These are phyloP conservation scores for Adelphocoris suturalis DNA, from an alignment of 2,888 invertebrate genomes.

Conservation along the genomic window DNA sequence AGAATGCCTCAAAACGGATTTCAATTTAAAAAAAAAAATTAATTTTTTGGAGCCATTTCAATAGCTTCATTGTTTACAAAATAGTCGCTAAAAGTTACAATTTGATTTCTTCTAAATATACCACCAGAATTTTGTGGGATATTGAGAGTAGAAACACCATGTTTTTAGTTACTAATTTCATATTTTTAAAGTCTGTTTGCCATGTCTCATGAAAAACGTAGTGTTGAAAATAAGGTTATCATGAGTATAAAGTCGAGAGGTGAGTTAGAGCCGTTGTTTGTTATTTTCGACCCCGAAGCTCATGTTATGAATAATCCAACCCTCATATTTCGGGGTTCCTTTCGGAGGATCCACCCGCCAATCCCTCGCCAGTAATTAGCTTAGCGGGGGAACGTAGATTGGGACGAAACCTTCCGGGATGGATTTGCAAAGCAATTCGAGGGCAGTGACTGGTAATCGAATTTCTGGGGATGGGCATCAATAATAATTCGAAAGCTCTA, in stretches of 20 bases:
- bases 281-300: neutral
- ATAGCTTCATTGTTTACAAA: too few relatives aligned
- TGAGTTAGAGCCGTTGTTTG: neutral
- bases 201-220: too few relatives aligned
- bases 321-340: constrained; percentile 18
- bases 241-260: neutral
- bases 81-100: too few relatives aligned
- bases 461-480: neutral
- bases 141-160: too few relatives aligned
- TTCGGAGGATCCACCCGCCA: neutral
- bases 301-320: neutral
- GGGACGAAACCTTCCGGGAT: constrained; percentile 14
- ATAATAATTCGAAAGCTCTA: constrained; percentile 17
- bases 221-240: too few relatives aligned
- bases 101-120: too few relatives aligned
- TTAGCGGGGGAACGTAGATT: neutral
- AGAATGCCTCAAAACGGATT: too few relatives aligned
- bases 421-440: constrained; percentile 33
- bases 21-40: too few relatives aligned
- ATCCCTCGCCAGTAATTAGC: constrained; percentile 8
- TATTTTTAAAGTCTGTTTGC: too few relatives aligned
- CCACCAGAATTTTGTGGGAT: too few relatives aligned
- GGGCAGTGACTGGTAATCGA: constrained; percentile 17
- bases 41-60: too few relatives aligned
- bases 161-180: too few relatives aligned